Evolutionary conservation across 2,888 invertebrate species (phyloP).

Genomic region (Harpalus rufipes): DNA sequence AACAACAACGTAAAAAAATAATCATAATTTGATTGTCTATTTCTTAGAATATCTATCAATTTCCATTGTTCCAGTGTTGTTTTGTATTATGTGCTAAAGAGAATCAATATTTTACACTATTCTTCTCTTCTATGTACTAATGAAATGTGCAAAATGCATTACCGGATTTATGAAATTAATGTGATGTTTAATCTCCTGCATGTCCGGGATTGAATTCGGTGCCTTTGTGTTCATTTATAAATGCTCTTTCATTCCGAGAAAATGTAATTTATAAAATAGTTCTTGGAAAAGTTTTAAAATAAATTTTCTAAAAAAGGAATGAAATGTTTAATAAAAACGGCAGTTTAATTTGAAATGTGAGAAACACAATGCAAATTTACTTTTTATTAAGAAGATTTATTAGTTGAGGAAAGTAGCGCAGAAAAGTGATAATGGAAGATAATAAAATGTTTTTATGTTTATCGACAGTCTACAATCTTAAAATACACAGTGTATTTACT

Average conservation of each 20-base stretch:
- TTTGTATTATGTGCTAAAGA: too few species aligned
- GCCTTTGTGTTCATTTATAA: neutral
- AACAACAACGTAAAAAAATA: too few species aligned
- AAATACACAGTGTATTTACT: conserved; percentile 38
- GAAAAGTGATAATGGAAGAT: conserved; percentile 42
- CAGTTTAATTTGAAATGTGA: conserved; percentile 6
- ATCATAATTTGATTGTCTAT: too few species aligned
- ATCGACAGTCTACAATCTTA: conserved; percentile 26
- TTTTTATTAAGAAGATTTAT: conserved; percentile 9
- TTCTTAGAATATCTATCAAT: too few species aligned
- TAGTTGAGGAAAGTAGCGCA: conserved; percentile 19
- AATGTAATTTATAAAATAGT: conserved; percentile 7
- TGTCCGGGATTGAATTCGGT: neutral
- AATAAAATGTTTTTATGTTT: conserved; percentile 44
- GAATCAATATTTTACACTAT: too few species aligned
- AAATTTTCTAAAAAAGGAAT: neutral
- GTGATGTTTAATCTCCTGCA: neutral
- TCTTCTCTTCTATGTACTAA: neutral
- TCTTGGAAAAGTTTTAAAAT: neutral
- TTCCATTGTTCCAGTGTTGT: too few species aligned
- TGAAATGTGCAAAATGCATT: neutral
- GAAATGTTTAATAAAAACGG: conserved; percentile 6
- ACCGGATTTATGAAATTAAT: neutral
- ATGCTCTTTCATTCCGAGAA: neutral
- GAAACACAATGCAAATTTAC: conserved; percentile 3